Evolutionary conservation across 1,140 invertebrate genomes (phyloP).

Genomic region (Drosophila rufa): DNA sequence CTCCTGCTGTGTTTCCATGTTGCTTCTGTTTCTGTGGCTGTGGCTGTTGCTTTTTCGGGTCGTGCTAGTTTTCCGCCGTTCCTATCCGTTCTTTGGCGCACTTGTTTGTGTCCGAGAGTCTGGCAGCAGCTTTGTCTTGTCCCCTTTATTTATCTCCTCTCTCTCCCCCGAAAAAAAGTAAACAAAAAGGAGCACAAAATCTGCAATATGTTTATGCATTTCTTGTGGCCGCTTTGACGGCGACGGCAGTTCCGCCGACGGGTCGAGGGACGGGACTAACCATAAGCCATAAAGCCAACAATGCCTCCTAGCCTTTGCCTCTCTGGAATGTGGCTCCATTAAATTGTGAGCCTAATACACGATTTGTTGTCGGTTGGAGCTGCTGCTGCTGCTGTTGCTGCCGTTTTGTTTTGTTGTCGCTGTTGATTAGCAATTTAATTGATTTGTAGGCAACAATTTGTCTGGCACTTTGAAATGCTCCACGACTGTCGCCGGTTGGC

Average conservation of each 20-base stretch:
- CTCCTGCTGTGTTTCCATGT: slow-evolving; percentile 60
- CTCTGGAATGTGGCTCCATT: slow-evolving; percentile 77
- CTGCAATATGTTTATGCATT: slow-evolving; percentile 76
- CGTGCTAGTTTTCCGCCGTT: slow-evolving; percentile 27
- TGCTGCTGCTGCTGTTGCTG: slow-evolving; percentile 34
- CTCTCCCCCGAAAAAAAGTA: slow-evolving; percentile 12
- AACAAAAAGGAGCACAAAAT: slow-evolving; percentile 35
- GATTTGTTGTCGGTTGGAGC: slow-evolving; percentile 40
- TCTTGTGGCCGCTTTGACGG: slow-evolving; percentile 72
- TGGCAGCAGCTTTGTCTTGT: slow-evolving; percentile 42
- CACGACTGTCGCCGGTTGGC: slow-evolving; percentile 52
- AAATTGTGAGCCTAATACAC: slow-evolving; percentile 75
- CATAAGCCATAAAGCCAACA: slow-evolving; percentile 41
- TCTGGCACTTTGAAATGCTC: slow-evolving; percentile 58
- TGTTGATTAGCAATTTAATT: slow-evolving; percentile 81
- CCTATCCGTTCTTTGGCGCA: slow-evolving; percentile 7
- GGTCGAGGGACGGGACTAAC: slow-evolving; percentile 9
- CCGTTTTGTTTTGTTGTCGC: slow-evolving; percentile 78
- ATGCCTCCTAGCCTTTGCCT: slow-evolving; percentile 54
- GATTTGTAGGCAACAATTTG: slow-evolving; percentile 83
- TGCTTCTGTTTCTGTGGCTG: slow-evolving; percentile 58
- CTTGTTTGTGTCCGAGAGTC: slow-evolving; percentile 35
- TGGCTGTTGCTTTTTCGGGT: slow-evolving; percentile 40
- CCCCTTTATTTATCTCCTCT: slow-evolving; percentile 48
- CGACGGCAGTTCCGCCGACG: slow-evolving; percentile 2